These are phyloP conservation scores for Atractosteus spatula DNA, from an alignment of 2,113 vertebrate genomes.

Conservation along the genomic window DNA sequence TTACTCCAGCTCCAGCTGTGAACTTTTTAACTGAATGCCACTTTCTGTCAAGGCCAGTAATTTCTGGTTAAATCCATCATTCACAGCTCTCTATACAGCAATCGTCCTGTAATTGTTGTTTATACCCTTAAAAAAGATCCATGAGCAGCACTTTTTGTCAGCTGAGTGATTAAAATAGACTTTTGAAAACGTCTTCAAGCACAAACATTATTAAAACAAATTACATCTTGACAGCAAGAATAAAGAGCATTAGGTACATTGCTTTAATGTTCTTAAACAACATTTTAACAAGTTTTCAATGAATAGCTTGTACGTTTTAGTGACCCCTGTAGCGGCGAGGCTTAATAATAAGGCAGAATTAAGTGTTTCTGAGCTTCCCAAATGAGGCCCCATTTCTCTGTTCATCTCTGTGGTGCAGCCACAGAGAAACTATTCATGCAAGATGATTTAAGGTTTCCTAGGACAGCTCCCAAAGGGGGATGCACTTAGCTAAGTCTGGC, in stretches of 20 bases:
- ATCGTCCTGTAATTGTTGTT: slow-evolving; percentile 47
- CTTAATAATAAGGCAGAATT: too few relatives aligned
- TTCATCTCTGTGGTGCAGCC: too few relatives aligned
- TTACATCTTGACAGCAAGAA: slow-evolving; percentile 38
- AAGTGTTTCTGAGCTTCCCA: too few relatives aligned
- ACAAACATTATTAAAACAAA: not conserved
- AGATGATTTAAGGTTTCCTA: too few relatives aligned
- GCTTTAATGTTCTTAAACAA: too few relatives aligned
- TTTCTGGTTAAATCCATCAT: not conserved
- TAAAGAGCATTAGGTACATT: not conserved
- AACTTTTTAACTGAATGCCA: not conserved
- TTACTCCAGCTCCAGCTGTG: not conserved
- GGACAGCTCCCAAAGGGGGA: too few relatives aligned
- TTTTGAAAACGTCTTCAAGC: slow-evolving; percentile 5
- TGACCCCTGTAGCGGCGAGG: slow-evolving; percentile 45
- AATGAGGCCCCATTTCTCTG: too few relatives aligned
- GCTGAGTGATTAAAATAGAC: slow-evolving; percentile 38
- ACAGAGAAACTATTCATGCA: too few relatives aligned
- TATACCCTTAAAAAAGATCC: slow-evolving; percentile 33
- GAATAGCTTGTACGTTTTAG: slow-evolving; percentile 61
- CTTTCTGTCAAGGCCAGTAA: not conserved
- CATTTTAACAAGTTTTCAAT: slow-evolving; percentile 54
- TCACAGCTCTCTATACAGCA: slow-evolving; percentile 10
- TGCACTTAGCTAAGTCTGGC: too few relatives aligned
- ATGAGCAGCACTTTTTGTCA: slow-evolving; percentile 32